Percentiles rank a stretch among this genome's conserved stretches.
phyloP scores from a whole-genome alignment of 2,113 vertebrate species.

The Thymallus thymallus region DNA sequence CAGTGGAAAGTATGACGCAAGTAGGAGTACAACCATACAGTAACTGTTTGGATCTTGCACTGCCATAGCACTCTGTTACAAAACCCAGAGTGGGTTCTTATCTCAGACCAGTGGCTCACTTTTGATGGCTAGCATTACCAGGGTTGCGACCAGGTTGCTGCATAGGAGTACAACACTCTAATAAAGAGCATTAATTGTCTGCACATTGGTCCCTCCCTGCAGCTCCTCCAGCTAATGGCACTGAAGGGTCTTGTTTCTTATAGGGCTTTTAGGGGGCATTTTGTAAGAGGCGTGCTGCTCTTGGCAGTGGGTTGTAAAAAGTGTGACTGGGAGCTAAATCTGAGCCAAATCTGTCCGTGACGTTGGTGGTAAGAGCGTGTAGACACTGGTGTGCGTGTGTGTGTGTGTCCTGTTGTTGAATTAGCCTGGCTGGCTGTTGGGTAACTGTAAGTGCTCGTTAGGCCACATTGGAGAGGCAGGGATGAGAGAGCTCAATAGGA shows the following conservation, averaged over 20 bases:
- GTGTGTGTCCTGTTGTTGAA: constrained; percentile 14
- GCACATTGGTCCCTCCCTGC: constrained; percentile 24
- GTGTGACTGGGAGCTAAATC: constrained; percentile 68
- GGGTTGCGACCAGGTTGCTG: too few species aligned
- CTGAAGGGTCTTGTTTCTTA: constrained; percentile 57
- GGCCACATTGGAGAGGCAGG: neutral
- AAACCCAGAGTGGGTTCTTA: too few species aligned
- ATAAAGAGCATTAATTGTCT: constrained; percentile 65
- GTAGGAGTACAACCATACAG: too few species aligned
- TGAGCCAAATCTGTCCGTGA: constrained; percentile 47
- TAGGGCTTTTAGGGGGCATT: constrained; percentile 71
- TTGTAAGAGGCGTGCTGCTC: constrained; percentile 55
- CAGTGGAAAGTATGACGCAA: too few species aligned
- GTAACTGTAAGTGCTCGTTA: neutral
- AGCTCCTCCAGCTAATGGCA: constrained; percentile 57
- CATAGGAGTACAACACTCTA: constrained; percentile 38
- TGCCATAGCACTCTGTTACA: too few species aligned
- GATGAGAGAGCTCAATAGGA: neutral
- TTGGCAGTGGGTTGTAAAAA: constrained; percentile 60
- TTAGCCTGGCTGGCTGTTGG: neutral
- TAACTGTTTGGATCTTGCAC: too few species aligned
- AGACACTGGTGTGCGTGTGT: constrained; percentile 10
- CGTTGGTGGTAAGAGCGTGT: neutral
- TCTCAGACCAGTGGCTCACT: too few species aligned
- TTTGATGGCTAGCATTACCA: too few species aligned